A percentile compares a stretch with the other conserved stretches of the same genome.
Evolutionary conservation across 2,797 vertebrate genomes (phyloP).

Genomic region (Vireo griseus): DNA sequence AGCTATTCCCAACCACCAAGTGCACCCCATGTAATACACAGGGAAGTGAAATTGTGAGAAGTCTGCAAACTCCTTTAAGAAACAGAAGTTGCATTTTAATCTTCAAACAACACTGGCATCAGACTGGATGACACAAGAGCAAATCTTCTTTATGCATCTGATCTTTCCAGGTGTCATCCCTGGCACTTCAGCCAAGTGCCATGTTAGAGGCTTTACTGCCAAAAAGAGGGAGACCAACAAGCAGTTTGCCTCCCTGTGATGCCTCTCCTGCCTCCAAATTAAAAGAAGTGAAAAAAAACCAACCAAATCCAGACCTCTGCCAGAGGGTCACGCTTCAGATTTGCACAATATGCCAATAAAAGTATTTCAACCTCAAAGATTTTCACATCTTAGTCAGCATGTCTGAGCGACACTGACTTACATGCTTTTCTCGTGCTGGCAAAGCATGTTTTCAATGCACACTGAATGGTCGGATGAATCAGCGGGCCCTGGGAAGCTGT

Average conservation of each 20-base stretch:
- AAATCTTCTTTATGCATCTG: background rate
- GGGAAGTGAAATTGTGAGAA: slow-evolving; percentile 47
- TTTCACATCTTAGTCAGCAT: background rate
- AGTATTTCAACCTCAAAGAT: background rate
- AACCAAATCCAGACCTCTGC: background rate
- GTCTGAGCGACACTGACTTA: background rate
- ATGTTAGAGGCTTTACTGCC: background rate
- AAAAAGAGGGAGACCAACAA: background rate
- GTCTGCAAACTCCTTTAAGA: background rate
- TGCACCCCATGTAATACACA: background rate
- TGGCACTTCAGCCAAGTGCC: background rate
- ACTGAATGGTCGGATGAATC: fast-evolving
- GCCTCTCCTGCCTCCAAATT: fast-evolving
- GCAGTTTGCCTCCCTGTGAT: fast-evolving
- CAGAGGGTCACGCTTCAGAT: background rate
- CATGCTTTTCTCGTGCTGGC: background rate
- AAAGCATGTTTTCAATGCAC: background rate
- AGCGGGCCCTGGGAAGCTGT: background rate
- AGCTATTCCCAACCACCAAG: background rate
- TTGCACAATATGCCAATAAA: background rate
- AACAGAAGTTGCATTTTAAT: background rate
- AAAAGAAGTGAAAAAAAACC: background rate
- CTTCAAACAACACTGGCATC: background rate
- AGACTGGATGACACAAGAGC: background rate
- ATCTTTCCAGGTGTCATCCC: background rate